Evolutionary conservation across 2,797 vertebrate genomes (phyloP), one percentile per base, ranked within the genome.

Genomic region (Enteromius paludinosus): DNA sequence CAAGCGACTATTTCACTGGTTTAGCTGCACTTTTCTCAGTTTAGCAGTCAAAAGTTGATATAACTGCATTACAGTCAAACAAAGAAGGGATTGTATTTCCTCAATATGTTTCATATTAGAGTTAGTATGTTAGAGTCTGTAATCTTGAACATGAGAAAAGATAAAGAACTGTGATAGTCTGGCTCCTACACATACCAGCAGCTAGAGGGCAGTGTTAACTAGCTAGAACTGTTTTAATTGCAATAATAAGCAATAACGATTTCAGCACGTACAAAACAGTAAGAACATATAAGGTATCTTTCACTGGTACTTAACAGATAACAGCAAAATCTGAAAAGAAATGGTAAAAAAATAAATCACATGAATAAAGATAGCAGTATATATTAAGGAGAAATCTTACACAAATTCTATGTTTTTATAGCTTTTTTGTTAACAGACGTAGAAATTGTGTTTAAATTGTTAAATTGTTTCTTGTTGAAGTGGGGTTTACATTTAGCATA

Each of bases 191-290:
- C 35, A 25, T 3, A 25, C 38, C 9, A 23, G 52, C 68, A 10
- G 41, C 41, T 49, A 72, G 79, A 62, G 54, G 56, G 56, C 79
- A 61, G 54, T 45, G 68, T 62, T 47, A 5, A 72, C 3, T 18
- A 45, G 23, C 4, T 15, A 30, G 61, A 62, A 3, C 43, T 12
- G 3, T 45, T 41, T 41, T 41, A 2, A 41, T 41, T 41, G 38
- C 38, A 41, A 10, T 41, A 10, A 41, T 11, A 41, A 41, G 11
- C 38, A 41, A 41, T 11, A 10, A 41, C 10, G 38, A 41, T 41
- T 41, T 2, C 38, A 41, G 38, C 38, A 41, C 9, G 9, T 41
- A 41, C 38, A 41, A 41, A 41, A 41, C 38, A 9, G 9, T 35
- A 35, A 35, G 1, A 35, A 35, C 35, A 35, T 35, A 35, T 35